Evolutionary conservation across 2,113 vertebrate species (phyloP), one percentile per base, ranked within the genome.

Genomic region (Aptenodytes forsteri): DNA sequence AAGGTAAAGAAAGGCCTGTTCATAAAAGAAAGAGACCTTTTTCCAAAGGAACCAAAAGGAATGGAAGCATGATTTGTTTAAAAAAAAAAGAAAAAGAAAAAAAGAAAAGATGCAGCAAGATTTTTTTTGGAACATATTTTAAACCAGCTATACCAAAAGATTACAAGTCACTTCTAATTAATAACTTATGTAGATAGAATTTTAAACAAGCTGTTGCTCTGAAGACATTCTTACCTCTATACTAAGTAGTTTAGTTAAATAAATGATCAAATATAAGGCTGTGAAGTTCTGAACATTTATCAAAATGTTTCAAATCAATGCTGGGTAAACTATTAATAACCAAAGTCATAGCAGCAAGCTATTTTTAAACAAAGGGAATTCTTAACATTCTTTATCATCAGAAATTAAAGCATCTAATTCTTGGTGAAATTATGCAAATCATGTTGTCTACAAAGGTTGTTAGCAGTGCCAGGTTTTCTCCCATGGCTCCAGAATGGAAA

Each of bases 311-410:
- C 59, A 66, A 47, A 89, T 81, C n/a, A 78, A 2, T 50, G 46
- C 66, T 78, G 46, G 40, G 25, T 38, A 77, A 94, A 47, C 64
- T 87, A 89, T 93, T 93, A 83, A 93, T 86, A 96, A 77, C 36
- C 54, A 69, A 89, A 71, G 46, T 90, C 61, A 75, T 17, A 78
- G 46, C 34, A 76, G 32, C 15, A 80, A 76, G 19, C 14, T 92
- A 91, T 85, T 90, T 96, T 89, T 95, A 93, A 49, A 62, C 36
- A 79, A 89, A 89, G 52, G 59, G 19, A 91, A 83, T 76, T 91
- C 36, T 89, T 89, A 92, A 65, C 23, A 12, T 71, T 75, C 36
- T 49, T 87, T 40, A 78, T 80, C 4, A 65, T 79, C 23, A 82
- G 66, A 81, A 93, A 87, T 75, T 44, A 77, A 67, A 79, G 8